phyloP scores from a whole-genome alignment of 2,113 vertebrate species.

The Puma concolor region DNA sequence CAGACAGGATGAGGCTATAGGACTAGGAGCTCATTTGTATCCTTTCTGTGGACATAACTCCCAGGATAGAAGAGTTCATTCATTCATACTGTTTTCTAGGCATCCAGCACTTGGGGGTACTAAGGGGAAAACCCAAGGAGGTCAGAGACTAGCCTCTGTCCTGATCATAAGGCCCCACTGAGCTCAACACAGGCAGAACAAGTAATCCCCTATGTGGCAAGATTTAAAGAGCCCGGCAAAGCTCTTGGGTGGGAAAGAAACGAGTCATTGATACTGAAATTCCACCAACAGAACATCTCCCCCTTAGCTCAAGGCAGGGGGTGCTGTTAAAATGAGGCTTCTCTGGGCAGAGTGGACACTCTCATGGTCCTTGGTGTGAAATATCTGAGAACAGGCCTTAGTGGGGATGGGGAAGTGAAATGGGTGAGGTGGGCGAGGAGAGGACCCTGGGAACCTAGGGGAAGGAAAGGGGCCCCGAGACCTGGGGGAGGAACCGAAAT shows the following conservation, averaged over 20 bases:
- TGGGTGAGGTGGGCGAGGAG: neutral
- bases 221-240: neutral
- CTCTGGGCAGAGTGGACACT: neutral
- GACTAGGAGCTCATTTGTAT: neutral
- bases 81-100: neutral
- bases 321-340: neutral
- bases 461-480: neutral
- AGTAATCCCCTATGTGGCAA: neutral
- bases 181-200: neutral
- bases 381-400: neutral
- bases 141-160: neutral
- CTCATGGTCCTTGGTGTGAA: neutral
- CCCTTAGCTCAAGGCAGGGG: neutral
- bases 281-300: neutral
- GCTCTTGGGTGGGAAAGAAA: neutral
- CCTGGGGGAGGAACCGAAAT: neutral
- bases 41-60: neutral
- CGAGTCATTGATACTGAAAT: neutral
- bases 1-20: rapidly evolving
- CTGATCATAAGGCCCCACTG: neutral
- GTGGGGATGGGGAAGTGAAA: neutral
- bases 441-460: neutral
- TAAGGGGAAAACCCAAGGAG: neutral
- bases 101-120: neutral
- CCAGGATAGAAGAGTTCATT: neutral